phyloP scores from a whole-genome alignment of 1,140 invertebrate genomes.

The Cardiocondyla obscurior region DNA sequence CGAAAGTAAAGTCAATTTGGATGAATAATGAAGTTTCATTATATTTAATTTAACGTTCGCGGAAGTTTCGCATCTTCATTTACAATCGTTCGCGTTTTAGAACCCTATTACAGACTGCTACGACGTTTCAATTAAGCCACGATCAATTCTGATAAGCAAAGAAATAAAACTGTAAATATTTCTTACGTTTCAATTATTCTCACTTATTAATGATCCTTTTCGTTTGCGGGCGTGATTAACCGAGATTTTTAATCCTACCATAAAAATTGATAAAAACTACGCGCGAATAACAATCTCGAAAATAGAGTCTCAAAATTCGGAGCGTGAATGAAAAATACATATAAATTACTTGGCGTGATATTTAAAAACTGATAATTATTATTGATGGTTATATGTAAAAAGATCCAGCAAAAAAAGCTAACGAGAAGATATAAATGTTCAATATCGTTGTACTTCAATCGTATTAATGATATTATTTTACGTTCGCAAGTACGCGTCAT shows the following conservation, averaged over 20 bases:
- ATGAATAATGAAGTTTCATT: slow-evolving; percentile 42
- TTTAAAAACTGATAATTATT: background rate
- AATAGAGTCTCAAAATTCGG: background rate
- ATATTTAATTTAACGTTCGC: background rate
- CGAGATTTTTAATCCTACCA: background rate
- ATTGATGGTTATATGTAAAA: background rate
- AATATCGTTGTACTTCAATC: background rate
- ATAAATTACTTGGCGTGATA: background rate
- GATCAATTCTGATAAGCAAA: background rate
- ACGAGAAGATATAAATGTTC: background rate
- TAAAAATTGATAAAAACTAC: background rate
- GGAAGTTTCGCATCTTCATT: background rate
- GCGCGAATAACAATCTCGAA: background rate
- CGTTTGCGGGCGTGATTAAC: background rate
- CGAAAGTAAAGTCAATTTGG: slow-evolving; percentile 1
- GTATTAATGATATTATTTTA: slow-evolving; percentile 5
- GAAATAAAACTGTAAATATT: background rate
- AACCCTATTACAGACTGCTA: background rate
- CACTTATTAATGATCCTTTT: background rate
- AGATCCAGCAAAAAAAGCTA: background rate
- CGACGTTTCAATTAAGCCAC: slow-evolving; percentile 15
- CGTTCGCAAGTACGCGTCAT: too few species aligned
- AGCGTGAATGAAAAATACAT: background rate
- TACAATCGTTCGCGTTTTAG: background rate
- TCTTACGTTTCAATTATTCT: background rate